Base-by-base conservation (phyloP, 2,888 invertebrate species). In the Nysson spinosus region DNA sequence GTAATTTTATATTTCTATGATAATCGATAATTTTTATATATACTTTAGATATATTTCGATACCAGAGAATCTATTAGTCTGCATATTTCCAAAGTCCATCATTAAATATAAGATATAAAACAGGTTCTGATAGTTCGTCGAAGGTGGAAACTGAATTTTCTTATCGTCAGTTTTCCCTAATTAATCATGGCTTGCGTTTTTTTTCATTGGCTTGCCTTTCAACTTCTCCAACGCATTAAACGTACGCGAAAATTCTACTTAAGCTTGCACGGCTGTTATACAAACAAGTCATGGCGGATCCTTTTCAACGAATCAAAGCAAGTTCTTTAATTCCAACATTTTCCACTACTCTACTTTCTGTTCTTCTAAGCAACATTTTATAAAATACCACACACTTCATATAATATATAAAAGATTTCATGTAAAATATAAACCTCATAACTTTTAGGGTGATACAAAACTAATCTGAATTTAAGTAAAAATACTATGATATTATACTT, bases 251-350 rank as follows among this genome's bases (percentile, higher is more conserved):
- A 52, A 74, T 57, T 42, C 56, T 74, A 67, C 32, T 19, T 50
- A 68, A 64, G 57, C 72, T 68, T 61, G 57, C 67, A 47, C 63
- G 44, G 12, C 42, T 57, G 44, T 40, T 42, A 47, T 32, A 35
- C 39, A 52, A 63, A 43, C 34, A 55, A 50, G 71, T 68, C 75
- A 60, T 72, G 68, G 62, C 64, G 72, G 63, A 75, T 68, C 61
- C 44, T 30, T 16, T 22, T 17, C 43, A 26, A 43, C 12, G 22
- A 30, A 30, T 19, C 40, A 19, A 26, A 43, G n/a, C n/a, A n/a
- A n/a, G n/a, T n/a, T n/a, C n/a, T n/a, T n/a, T n/a, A n/a, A n/a
- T n/a, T n/a, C n/a, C n/a, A n/a, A n/a, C n/a, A n/a, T n/a, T n/a
- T n/a, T n/a, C n/a, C n/a, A n/a, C n/a, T n/a, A n/a, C n/a, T n/a